Percentiles rank a stretch among this genome's conserved stretches.
These are phyloP conservation scores for Siphonodentalium dalli DNA, from an alignment of 2,888 invertebrate genomes.

Conservation along the genomic window DNA sequence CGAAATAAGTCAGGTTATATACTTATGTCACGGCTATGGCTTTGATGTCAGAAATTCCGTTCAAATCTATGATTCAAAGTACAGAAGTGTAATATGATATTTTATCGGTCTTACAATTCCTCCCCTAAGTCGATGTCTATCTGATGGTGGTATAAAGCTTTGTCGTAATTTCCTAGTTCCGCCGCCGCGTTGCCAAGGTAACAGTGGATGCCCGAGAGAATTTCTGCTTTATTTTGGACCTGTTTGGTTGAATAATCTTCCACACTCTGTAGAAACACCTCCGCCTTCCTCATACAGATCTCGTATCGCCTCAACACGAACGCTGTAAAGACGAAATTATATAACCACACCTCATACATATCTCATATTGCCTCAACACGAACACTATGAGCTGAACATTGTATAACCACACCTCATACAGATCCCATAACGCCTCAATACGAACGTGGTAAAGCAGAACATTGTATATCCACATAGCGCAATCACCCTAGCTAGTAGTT, in stretches of 20 bases:
- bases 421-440: not conserved
- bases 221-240: constrained; percentile 34
- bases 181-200: constrained; percentile 55
- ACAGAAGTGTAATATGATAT: too few relatives aligned
- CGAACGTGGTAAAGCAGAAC: not conserved
- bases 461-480: not conserved
- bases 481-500: not conserved
- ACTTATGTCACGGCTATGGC: too few relatives aligned
- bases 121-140: constrained; percentile 52
- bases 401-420: not conserved
- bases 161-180: constrained; percentile 40
- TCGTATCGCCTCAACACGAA: constrained; percentile 37
- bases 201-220: constrained; percentile 50
- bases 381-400: not conserved
- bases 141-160: constrained; percentile 48
- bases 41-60: too few relatives aligned
- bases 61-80: too few relatives aligned
- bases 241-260: constrained; percentile 34
- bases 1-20: too few relatives aligned
- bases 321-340: constrained; percentile 24
- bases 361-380: not conserved
- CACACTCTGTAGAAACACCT: constrained; percentile 35
- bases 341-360: not conserved
- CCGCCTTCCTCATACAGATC: constrained; percentile 34
- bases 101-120: constrained; percentile 47